Evolutionary conservation across 2,113 vertebrate genomes (phyloP), one percentile per base, ranked within the genome.

Genomic region (Platysternon megacephalum): DNA sequence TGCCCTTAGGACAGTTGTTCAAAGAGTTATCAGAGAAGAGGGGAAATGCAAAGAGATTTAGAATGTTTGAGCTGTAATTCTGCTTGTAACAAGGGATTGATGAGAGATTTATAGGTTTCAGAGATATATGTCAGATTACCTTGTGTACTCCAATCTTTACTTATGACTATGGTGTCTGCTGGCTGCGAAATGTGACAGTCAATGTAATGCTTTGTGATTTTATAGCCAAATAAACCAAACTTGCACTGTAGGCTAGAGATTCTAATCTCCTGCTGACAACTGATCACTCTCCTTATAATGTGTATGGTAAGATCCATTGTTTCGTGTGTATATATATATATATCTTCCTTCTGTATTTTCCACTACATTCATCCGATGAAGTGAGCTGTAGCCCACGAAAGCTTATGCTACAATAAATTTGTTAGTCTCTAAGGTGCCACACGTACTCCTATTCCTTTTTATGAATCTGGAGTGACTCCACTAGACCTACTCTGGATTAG

Each of bases 81-180:
- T 51, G 42, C 3, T 88, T 79, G 87, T 85, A 89, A 92, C 48
- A 91, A 97, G 92, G 72, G 78, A 11, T 78, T n/a, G 88, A 44
- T 52, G 32, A 56, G 4, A 13, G 76, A 35, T 39, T 10, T 21
- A 42, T 21, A 61, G 90, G 51, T 16, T 49, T 72, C 42, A 80
- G 82, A 49, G 52, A 83, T 49, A 11, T 5, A 2, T 76, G 82
- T 82, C 68, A 53, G 53, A n/a, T 9, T 16, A 0, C 84, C 55
- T 58, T 8, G 39, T 1, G 0, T 56, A 17, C 1, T 0, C 32
- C 83, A 4, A 26, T 8, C 55, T 46, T 90, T 22, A 22, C 26
- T 83, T 4, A 19, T 19, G 1, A 4, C 5, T 48, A 44, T 8
- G n/a, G 29, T 72, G 11, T 35, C 82, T 94, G 29, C 79, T 52